phyloP scores from a whole-genome alignment of 2,888 invertebrate genomes.

The Clivina fossor region DNA sequence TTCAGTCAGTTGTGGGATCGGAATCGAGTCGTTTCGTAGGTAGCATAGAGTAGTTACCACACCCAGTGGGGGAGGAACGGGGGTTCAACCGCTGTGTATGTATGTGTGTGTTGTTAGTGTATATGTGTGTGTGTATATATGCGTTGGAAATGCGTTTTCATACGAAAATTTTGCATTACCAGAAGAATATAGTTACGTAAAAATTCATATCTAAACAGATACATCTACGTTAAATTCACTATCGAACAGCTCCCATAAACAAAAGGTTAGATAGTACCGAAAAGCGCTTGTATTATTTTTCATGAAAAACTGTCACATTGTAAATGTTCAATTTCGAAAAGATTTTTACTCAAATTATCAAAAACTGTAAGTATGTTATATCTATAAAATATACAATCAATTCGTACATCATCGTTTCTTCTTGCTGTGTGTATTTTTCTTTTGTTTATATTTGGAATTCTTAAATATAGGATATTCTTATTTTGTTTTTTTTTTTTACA shows the following conservation, averaged over 20 bases:
- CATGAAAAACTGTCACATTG: no score
- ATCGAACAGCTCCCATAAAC: slow-evolving; percentile 5
- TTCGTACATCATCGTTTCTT: no score
- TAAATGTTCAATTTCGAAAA: no score
- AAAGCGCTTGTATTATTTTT: no score
- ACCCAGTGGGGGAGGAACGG: slow-evolving; percentile 61
- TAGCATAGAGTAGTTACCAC: slow-evolving; percentile 65
- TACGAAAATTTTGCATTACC: slow-evolving; percentile 8
- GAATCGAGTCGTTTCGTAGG: slow-evolving; percentile 63
- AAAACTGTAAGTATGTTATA: no score
- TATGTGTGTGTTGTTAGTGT: slow-evolving; percentile 26
- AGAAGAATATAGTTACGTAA: slow-evolving; percentile 7
- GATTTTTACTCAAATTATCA: no score
- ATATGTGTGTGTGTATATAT: slow-evolving; percentile 25
- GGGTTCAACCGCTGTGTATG: slow-evolving; percentile 28
- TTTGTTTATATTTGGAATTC: no score
- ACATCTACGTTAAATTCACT: neutral
- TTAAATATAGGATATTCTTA: no score
- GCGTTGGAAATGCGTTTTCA: slow-evolving; percentile 17
- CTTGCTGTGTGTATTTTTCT: no score
- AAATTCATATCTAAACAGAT: neutral
- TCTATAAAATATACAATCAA: no score
- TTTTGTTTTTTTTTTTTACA: no score
- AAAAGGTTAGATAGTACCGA: slow-evolving; percentile 10
- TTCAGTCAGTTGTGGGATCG: slow-evolving; percentile 62